Conservation (phyloP, 1,140 invertebrate species). For the Cardiocondyla obscurior region DNA sequence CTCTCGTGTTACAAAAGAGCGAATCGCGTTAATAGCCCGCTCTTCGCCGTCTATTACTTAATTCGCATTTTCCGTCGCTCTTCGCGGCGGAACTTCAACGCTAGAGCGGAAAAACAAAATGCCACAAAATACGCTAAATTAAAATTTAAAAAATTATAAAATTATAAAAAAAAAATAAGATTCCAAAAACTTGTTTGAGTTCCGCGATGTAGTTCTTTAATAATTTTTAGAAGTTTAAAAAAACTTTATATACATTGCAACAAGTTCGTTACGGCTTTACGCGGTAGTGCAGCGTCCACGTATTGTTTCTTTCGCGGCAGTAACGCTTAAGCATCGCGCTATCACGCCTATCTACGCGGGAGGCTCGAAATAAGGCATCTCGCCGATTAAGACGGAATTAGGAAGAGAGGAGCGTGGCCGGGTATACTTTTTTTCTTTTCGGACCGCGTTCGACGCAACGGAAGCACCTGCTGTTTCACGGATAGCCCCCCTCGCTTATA, state of each 20-base stretch:
- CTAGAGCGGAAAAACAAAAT: too few species aligned
- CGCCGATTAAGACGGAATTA: constrained; percentile 70
- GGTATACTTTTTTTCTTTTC: constrained; percentile 29
- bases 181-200: neutral
- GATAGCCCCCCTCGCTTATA: constrained; percentile 78
- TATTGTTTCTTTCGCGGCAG: neutral
- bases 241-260: neutral
- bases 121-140: too few species aligned
- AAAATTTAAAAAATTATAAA: too few species aligned
- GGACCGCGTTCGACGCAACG: constrained; percentile 60
- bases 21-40: constrained; percentile 51
- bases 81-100: too few species aligned
- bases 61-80: neutral
- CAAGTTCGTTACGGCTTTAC: neutral
- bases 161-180: neutral
- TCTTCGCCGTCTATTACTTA: constrained; percentile 30
- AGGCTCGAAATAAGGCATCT: constrained; percentile 38
- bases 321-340: constrained; percentile 13
- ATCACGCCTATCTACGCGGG: too few species aligned
- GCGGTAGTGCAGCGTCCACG: neutral
- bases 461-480: constrained; percentile 80
- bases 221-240: neutral
- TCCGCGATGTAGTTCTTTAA: neutral
- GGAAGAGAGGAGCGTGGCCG: constrained; percentile 38
- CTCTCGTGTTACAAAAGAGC: constrained; percentile 58